phyloP scores from a whole-genome alignment of 1,140 invertebrate species.

The Cardiocondyla obscurior region DNA sequence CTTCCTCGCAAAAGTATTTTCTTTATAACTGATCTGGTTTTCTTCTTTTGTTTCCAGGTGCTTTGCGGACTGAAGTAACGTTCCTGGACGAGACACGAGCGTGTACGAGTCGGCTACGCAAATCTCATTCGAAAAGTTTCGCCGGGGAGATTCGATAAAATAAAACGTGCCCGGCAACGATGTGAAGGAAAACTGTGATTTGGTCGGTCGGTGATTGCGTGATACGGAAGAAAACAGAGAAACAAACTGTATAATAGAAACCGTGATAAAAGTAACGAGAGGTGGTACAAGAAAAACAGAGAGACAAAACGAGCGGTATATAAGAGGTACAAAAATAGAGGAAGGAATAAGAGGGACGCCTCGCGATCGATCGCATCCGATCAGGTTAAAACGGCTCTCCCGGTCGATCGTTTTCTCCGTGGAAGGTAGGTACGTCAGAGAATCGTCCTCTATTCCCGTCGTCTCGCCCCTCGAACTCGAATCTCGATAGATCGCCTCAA shows the following conservation, averaged over 20 bases:
- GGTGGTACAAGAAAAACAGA: no score
- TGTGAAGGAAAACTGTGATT: conserved; percentile 64
- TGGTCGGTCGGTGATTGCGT: conserved; percentile 27
- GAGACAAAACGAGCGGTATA: neutral
- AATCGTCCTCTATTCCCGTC: conserved; percentile 24
- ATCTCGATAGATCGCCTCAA: conserved; percentile 57
- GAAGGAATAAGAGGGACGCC: neutral
- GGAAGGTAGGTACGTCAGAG: conserved; percentile 51
- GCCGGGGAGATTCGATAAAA: neutral
- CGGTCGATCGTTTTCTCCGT: conserved; percentile 61
- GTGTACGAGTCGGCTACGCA: neutral
- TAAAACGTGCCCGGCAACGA: conserved; percentile 39
- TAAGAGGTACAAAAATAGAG: neutral
- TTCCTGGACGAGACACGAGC: neutral
- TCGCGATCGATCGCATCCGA: conserved; percentile 36
- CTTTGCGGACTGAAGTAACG: conserved; percentile 37
- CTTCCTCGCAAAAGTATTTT: neutral
- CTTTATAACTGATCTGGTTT: neutral
- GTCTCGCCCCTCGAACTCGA: conserved; percentile 11
- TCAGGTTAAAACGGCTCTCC: conserved; percentile 27
- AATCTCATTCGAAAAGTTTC: neutral
- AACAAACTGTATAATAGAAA: conserved; percentile 12
- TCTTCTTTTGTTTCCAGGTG: conserved; percentile 30
- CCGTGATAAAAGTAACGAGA: neutral
- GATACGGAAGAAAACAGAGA: conserved; percentile 11